These are phyloP conservation scores for Pelagia noctiluca DNA, from an alignment of 30 jellyfish, hydroid and myxozoan species.

Conservation along the genomic window DNA sequence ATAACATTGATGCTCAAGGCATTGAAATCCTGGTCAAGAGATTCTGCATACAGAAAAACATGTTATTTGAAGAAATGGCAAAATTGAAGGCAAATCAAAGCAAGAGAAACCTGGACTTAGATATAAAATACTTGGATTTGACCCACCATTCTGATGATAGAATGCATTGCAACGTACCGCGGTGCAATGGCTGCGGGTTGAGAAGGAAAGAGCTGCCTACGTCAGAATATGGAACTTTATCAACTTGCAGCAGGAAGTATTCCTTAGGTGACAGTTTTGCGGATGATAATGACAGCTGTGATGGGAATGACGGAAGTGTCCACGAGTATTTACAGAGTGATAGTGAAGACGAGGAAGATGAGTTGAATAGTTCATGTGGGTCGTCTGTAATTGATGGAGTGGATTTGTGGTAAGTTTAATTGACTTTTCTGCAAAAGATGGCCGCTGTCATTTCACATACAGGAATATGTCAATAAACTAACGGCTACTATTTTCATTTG, in stretches of 20 bases:
- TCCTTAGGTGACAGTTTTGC: not conserved
- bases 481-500: not conserved
- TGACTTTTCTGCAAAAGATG: not conserved
- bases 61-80: constrained; percentile 33
- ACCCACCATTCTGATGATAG: not conserved
- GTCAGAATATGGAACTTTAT: constrained; percentile 74
- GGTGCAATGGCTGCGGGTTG: constrained; percentile 62
- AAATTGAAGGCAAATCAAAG: not conserved
- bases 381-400: not conserved
- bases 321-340: constrained; percentile 8
- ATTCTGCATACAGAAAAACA: constrained; percentile 31
- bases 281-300: constrained; percentile 54
- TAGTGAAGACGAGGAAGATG: constrained; percentile 38
- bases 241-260: constrained; percentile 16
- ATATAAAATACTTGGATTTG: not conserved
- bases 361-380: too few species aligned
- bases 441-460: not conserved
- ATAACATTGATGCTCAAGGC: too few species aligned
- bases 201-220: constrained; percentile 20
- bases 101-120: too few species aligned
- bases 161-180: not conserved
- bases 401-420: constrained; percentile 31
- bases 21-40: constrained; percentile 40
- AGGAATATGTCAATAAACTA: too few species aligned
- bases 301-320: constrained; percentile 41